Base-by-base conservation (phyloP, 2,113 vertebrate genomes). In the Nannospalax galili region DNA sequence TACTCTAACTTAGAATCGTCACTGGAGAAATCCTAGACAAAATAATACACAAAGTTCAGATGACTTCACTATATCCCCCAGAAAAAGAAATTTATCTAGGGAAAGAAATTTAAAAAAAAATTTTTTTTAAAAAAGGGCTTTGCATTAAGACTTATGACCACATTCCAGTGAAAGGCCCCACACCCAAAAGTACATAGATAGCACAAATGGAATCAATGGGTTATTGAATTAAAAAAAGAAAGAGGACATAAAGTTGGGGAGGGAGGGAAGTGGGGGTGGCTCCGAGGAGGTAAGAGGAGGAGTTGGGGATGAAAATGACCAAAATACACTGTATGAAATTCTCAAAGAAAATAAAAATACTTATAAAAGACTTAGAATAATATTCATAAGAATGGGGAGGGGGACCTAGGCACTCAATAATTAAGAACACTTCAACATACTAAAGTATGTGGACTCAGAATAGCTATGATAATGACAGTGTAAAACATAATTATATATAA, bases 1-100 rank as follows among this genome's bases (percentile, higher is more conserved):
- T 99, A 99, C 97, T 99, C 99, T 96, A 99, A 98, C 97, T 99
- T 99, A 97, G 99, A 98, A 98, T 99, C 99, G 74, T 99, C 99
- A 96, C 98, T 99, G 96, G 99, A 99, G 96, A 99, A 99, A 98
- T 99, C 99, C 99, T 99, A 96, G 93, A 84, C 20, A 97, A 90
- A 97, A 95, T 48, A 96, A 97, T 24, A 91, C 82, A 91, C 67
- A 84, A 91, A 70, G 48, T 90, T 97, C 77, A 84, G 80, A 79
- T 17, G 30, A 92, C 35, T 90, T 95, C 40, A 91, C 35, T 45
- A 74, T 65, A 70, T 80, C 91, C 17, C 58, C 81, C 79, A 79
- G 58, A 86, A 60, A 88, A 89, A 93, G 26, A 84, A 88, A 84
- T 73, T 15, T 64, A 94, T 35, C 60, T 77, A 90, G 24, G 56